phyloP scores from a whole-genome alignment of 1,140 invertebrate genomes.

The Procambarus clarkii region DNA sequence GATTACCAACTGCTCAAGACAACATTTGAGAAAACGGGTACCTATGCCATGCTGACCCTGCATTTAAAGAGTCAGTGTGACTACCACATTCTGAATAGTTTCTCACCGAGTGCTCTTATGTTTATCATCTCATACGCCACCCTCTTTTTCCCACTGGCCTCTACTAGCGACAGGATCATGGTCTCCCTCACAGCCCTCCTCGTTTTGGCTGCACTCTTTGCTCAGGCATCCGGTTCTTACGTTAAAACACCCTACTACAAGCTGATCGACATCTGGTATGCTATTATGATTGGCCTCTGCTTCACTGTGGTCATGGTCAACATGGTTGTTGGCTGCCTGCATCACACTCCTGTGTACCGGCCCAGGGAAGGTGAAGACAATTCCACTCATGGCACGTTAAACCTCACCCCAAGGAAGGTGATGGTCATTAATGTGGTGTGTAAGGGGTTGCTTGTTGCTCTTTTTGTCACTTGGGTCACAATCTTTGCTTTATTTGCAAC shows the following conservation, averaged over 20 bases:
- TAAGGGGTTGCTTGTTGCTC: background rate
- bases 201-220: constrained; percentile 4
- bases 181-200: constrained; percentile 2
- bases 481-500: background rate
- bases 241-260: constrained; percentile 26
- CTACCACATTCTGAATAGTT: constrained; percentile 8
- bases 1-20: background rate
- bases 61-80: background rate
- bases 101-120: constrained; percentile 7
- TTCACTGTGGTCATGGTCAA: constrained; percentile 14
- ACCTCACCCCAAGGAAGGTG: too few species aligned
- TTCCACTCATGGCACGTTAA: background rate
- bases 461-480: background rate
- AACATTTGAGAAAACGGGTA: background rate
- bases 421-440: background rate
- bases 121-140: constrained; percentile 20
- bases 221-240: background rate
- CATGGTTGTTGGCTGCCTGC: background rate
- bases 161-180: constrained; percentile 15
- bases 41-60: background rate
- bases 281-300: background rate
- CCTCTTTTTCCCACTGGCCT: background rate
- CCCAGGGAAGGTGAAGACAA: background rate
- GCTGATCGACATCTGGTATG: constrained; percentile 29
- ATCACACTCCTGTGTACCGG: background rate